Evolutionary conservation across 2,113 vertebrate species (phyloP), one percentile per base, ranked within the genome.

Genomic region (Mustela nigripes): DNA sequence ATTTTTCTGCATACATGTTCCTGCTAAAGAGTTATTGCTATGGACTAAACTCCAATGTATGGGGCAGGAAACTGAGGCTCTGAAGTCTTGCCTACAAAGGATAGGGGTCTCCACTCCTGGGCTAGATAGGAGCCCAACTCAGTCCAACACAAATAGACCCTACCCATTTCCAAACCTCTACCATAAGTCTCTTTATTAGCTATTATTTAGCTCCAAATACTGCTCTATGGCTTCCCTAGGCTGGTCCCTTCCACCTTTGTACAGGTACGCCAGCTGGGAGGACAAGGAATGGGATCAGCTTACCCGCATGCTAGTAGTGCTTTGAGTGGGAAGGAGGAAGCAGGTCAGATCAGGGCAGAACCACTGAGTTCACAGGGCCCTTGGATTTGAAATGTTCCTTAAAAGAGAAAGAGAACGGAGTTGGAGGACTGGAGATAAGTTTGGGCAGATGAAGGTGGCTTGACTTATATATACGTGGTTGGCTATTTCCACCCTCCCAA

Each of bases 221-320:
- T 84, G 1, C 11, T 42, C 7, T 14, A 58, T 39, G 50, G 45
- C 45, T 79, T 92, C 26, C 21, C 14, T 14, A 28, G 71, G 50
- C 16, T 85, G 48, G 10, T 80, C 69, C 2, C 5, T 92, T 45
- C 82, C 42, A 39, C 39, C 7, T 31, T 48, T 28, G n/a, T 92
- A 71, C 48, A 65, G 31, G 14, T 88, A 42, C 7, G 71, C 58
- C 53, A 83, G 7, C 2, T 50, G 33, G 22, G 42, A 0, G 0
- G 60, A 4, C 42, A 36, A 45, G 3, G 0, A 76, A 10, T 0
- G 56, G 15, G 2, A 85, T 7, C 90, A 95, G 15, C 15, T 71
- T 63, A 89, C 84, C 65, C 67, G 16, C 42, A 96, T 89, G 10
- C 73, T 42, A 18, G 33, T 15, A 82, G 85, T 67, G 42, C 7